Conservation (phyloP, 2,888 invertebrate genomes). For the Sipunculus nudus region DNA sequence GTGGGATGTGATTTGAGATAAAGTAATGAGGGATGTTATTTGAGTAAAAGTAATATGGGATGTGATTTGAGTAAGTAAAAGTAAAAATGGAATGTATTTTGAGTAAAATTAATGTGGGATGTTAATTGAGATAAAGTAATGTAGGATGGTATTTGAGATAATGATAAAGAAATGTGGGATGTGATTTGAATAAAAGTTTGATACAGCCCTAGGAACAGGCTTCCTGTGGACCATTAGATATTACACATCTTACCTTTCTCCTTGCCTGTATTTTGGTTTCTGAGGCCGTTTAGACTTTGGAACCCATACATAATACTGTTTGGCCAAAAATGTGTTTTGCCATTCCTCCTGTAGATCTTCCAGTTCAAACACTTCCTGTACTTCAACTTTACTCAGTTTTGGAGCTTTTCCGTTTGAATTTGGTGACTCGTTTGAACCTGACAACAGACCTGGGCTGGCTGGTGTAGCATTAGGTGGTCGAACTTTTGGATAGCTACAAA, state of each 20-base stretch:
- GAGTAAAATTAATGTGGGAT: too few species aligned
- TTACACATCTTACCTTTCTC: not conserved
- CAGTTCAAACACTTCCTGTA: slow-evolving; percentile 58
- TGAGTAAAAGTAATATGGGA: too few species aligned
- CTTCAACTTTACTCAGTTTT: slow-evolving; percentile 36
- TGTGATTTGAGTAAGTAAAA: too few species aligned
- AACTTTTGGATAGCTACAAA: slow-evolving; percentile 6
- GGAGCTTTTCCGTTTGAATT: not conserved
- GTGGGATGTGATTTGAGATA: too few species aligned
- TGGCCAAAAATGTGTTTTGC: slow-evolving; percentile 56
- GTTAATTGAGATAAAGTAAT: too few species aligned
- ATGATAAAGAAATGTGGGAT: too few species aligned
- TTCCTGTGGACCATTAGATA: too few species aligned
- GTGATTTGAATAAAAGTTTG: too few species aligned
- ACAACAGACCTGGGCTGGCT: not conserved
- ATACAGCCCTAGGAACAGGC: too few species aligned
- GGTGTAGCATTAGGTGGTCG: slow-evolving; percentile 15
- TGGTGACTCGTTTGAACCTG: slow-evolving; percentile 5
- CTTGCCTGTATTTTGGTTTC: slow-evolving; percentile 38
- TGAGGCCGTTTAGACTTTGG: slow-evolving; percentile 53
- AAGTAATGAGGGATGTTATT: too few species aligned
- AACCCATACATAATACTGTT: slow-evolving; percentile 58
- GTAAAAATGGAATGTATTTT: too few species aligned
- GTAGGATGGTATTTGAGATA: too few species aligned
- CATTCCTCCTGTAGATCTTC: slow-evolving; percentile 53